A percentile compares a stretch with the other conserved stretches of the same genome.
Evolutionary conservation across 2,888 invertebrate genomes (phyloP).

Genomic region (Unio delphinus): DNA sequence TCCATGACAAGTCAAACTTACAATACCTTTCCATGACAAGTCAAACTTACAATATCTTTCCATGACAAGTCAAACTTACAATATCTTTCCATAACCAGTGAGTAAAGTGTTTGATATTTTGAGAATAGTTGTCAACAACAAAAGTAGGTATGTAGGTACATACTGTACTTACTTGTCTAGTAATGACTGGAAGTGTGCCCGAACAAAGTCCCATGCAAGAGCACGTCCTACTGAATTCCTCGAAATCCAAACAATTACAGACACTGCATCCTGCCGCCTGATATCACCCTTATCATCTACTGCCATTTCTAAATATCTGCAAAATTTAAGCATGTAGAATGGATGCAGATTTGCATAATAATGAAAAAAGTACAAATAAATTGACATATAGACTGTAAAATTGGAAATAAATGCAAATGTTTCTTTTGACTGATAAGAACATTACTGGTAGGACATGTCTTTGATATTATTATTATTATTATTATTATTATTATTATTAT

Average conservation of each 20-base stretch:
- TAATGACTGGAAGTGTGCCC: constrained; percentile 76
- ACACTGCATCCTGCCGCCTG: constrained; percentile 60
- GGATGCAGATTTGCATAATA: not conserved
- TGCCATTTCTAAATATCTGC: constrained; percentile 56
- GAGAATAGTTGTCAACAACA: not conserved
- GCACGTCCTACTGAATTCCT: constrained; percentile 53
- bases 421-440: too few relatives aligned
- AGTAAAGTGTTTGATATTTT: too few relatives aligned
- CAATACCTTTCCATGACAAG: too few relatives aligned
- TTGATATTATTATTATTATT: too few relatives aligned
- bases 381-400: too few relatives aligned
- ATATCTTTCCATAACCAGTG: too few relatives aligned
- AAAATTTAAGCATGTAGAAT: not conserved
- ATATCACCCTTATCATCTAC: constrained; percentile 34
- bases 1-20: too few relatives aligned
- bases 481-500: too few relatives aligned
- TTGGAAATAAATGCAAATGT: too few relatives aligned
- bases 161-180: constrained; percentile 72
- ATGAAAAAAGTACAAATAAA: not conserved
- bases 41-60: too few relatives aligned
- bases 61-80: too few relatives aligned
- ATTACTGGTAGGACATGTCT: too few relatives aligned
- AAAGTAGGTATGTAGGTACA: constrained; percentile 1
- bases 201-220: constrained; percentile 64
- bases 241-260: constrained; percentile 52